These are phyloP conservation scores for Amblyornis subalaris DNA, from an alignment of 2,113 vertebrate genomes.

Conservation along the genomic window DNA sequence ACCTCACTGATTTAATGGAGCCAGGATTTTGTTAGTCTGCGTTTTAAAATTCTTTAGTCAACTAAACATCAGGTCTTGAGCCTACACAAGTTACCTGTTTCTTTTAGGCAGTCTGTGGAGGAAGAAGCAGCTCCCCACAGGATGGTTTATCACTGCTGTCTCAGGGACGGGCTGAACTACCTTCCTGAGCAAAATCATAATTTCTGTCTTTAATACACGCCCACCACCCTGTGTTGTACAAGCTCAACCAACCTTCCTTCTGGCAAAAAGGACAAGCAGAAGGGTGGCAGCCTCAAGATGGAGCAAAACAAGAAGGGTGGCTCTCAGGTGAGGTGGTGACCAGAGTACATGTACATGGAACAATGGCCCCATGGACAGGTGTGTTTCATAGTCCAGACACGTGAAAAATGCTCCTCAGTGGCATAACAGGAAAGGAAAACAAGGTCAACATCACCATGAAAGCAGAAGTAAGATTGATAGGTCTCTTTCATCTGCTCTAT, in stretches of 20 bases:
- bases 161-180: not conserved
- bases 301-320: not conserved
- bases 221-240: not conserved
- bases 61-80: not conserved
- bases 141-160: not conserved
- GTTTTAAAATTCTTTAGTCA: not conserved
- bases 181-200: not conserved
- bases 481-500: not conserved
- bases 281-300: not conserved
- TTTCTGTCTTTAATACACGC: not conserved
- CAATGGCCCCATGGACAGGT: accelerated
- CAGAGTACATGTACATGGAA: not conserved
- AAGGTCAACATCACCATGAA: not conserved
- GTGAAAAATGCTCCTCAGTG: not conserved
- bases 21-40: not conserved
- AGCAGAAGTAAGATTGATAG: not conserved
- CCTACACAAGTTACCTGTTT: accelerated
- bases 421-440: not conserved
- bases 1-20: not conserved
- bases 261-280: not conserved
- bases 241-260: not conserved
- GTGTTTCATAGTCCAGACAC: not conserved
- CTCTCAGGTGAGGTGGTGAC: not conserved
- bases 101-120: not conserved
- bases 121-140: not conserved